phyloP scores from a whole-genome alignment of 2,113 vertebrate species.

The Redunca redunca region DNA sequence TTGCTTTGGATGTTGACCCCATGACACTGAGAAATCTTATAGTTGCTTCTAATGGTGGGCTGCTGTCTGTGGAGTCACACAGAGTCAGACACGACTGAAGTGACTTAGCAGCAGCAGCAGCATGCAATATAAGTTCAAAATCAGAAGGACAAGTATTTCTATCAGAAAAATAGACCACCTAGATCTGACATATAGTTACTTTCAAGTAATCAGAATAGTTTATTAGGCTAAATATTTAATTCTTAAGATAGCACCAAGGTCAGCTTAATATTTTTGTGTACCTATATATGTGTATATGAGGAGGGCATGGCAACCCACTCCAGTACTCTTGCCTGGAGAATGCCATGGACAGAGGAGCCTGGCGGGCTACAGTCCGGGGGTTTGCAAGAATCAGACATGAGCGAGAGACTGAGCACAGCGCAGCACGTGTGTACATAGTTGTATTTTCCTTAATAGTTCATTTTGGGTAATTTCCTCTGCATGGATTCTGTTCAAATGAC shows the following conservation, averaged over 20 bases:
- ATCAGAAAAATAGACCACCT: not conserved
- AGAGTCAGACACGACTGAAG: too few species aligned
- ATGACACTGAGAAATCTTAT: not conserved
- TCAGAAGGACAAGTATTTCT: not conserved
- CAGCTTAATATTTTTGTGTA: not conserved
- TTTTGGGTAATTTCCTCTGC: not conserved
- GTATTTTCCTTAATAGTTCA: not conserved
- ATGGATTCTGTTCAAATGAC: slow-evolving; percentile 4
- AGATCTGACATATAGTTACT: not conserved
- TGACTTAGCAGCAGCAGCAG: too few species aligned
- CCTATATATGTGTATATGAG: not conserved
- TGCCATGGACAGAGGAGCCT: not conserved
- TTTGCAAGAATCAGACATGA: not conserved
- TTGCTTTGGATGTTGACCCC: not conserved
- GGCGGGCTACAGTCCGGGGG: accelerated
- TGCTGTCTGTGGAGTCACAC: too few species aligned
- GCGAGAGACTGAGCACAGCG: not conserved
- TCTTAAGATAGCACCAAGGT: not conserved
- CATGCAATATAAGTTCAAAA: not conserved
- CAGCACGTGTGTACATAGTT: not conserved
- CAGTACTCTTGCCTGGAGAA: not conserved
- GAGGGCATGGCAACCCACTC: not conserved
- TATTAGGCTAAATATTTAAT: slow-evolving; percentile 1
- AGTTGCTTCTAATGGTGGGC: not conserved
- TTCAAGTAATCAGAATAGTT: slow-evolving; percentile 17